Evolutionary conservation across 23 tunicate genomes (phyloP), one percentile per base, ranked within the genome.

Genomic region (Styela clava): DNA sequence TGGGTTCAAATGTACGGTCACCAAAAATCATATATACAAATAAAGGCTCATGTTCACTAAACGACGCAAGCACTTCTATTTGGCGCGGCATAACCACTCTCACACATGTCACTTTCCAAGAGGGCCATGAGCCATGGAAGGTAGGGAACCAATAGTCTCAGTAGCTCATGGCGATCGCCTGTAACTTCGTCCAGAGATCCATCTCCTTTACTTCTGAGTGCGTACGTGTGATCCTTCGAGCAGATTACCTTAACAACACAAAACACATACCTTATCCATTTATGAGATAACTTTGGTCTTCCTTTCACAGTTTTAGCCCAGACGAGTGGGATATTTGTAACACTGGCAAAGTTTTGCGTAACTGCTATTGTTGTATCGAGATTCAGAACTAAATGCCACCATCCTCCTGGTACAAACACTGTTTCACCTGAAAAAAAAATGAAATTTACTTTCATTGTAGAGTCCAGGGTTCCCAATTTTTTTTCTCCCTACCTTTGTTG

Each of bases 371-470:
- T 84, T 16, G 80, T 77, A 83, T 92, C 96, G 35, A 96, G 82
- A 74, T 96, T 96, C 1, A 96, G 73, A 1, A 96, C 99, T 18
- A 96, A 74, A 79, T 96, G 99, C 99, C 99, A 96, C 95, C 95
- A 90, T 36, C 99, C 99, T 21, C 94, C 95, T 18, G 94, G 94
- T 2, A 88, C 94, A 83, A 91, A 96, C 30, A 96, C 97, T 0
- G 94, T 96, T 56, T 96, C 99, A 65, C 99, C 98, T 93, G 74
- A 9, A 77, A 61, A 62, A 19, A 33, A 31, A 73, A 73, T 21
- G 19, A 16, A 68, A 23, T 68, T 68, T 68, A 18, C 27, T 19
- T 68, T 16, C 18, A n/a, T n/a, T n/a, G n/a, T n/a, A n/a, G n/a
- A n/a, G n/a, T n/a, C n/a, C n/a, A n/a, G n/a, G n/a, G n/a, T n/a